Evolutionary conservation across 2,797 vertebrate species (phyloP).

Genomic region (Macropodus opercularis): DNA sequence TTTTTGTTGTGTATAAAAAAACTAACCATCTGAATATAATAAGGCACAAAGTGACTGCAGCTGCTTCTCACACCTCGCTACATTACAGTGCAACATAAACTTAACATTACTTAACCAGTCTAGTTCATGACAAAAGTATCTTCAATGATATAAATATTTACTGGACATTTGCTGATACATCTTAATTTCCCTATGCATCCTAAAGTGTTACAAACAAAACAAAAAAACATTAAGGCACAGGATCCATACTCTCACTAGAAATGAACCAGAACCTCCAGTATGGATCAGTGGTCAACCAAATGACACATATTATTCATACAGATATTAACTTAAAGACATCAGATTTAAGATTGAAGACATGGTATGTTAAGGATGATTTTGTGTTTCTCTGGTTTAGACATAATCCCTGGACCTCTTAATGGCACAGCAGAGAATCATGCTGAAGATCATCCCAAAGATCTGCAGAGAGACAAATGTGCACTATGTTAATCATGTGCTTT

Average conservation of each 20-base stretch:
- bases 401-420: slow-evolving; percentile 89
- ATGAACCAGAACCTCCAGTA: slow-evolving; percentile 44
- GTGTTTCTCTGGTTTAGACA: slow-evolving; percentile 71
- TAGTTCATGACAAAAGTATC: too few species aligned
- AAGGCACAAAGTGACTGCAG: slow-evolving; percentile 23
- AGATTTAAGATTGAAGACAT: not conserved
- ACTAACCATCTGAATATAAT: slow-evolving; percentile 31
- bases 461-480: slow-evolving; percentile 71
- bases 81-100: slow-evolving; percentile 6
- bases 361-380: slow-evolving; percentile 30
- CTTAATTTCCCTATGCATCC: too few species aligned
- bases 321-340: slow-evolving; percentile 30
- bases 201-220: too few species aligned
- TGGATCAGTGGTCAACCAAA: slow-evolving; percentile 16
- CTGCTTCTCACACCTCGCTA: slow-evolving; percentile 35
- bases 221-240: not conserved
- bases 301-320: slow-evolving; percentile 8
- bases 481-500: too few species aligned
- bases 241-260: slow-evolving; percentile 57
- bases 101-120: too few species aligned
- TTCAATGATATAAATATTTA: too few species aligned
- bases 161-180: too few species aligned
- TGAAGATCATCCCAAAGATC: slow-evolving; percentile 98
- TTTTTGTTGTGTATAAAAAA: slow-evolving; percentile 41
- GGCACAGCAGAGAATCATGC: slow-evolving; percentile 94